Percentiles rank a stretch among this genome's conserved stretches.
These are phyloP conservation scores for Lycocorax pyrrhopterus DNA, from an alignment of 2,113 vertebrate genomes.

Conservation along the genomic window DNA sequence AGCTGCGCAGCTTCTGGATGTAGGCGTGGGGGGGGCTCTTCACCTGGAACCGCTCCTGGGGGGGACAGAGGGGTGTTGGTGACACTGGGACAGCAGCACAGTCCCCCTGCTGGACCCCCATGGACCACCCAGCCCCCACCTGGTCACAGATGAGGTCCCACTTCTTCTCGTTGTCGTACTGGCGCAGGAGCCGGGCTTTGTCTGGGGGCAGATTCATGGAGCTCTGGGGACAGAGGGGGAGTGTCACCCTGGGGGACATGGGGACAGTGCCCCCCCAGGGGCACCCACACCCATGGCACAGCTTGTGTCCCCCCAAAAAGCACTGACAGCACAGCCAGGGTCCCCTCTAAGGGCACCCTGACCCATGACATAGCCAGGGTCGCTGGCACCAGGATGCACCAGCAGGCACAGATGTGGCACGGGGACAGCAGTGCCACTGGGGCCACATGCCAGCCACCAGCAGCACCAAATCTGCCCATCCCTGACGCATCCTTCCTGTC, in stretches of 20 bases:
- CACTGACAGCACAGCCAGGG: neutral
- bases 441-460: neutral
- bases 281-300: neutral
- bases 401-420: neutral
- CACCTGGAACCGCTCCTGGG: slow-evolving; percentile 95
- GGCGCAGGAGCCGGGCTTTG: slow-evolving; percentile 93
- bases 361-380: neutral
- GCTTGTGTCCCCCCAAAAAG: neutral
- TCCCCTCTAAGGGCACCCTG: neutral
- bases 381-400: neutral
- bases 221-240: slow-evolving; percentile 75
- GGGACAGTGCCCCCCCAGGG: neutral
- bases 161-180: slow-evolving; percentile 99
- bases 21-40: slow-evolving; percentile 96
- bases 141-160: slow-evolving; percentile 99
- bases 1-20: slow-evolving; percentile 92
- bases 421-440: neutral
- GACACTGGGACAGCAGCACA: neutral
- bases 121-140: slow-evolving; percentile 64
- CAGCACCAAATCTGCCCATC: neutral
- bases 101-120: no score
- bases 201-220: slow-evolving; percentile 99
- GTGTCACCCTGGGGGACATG: neutral
- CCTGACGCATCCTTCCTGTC: neutral
- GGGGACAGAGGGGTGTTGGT: neutral